Base-by-base conservation (phyloP, 37 sponge, comb jelly and placozoan species). In the Cladorhizidae sp. region DNA sequence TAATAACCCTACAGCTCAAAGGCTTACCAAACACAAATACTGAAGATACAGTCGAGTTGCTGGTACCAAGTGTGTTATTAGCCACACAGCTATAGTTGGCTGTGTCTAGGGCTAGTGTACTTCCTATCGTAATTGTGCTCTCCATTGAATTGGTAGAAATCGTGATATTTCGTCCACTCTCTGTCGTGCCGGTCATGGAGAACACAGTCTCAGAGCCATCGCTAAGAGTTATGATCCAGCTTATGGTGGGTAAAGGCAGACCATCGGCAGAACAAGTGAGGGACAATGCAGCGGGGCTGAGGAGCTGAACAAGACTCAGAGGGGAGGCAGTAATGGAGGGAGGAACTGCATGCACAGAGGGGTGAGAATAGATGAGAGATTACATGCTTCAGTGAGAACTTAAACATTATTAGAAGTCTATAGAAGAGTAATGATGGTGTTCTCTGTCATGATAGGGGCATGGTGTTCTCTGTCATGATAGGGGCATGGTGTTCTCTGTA, bases 31-130 rank as follows among this genome's bases (percentile, higher is more conserved):
- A 78, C 15, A 78, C 67, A 40, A 65, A 59, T 25, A 78, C 79
- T n/a, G n/a, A n/a, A 9, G 22, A 11, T 18, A 65, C 67, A 2
- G 28, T 22, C 1, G 37, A 29, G 52, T 65, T 78, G 26, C 15
- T 25, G 5, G 40, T 67, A 32, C 67, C 79, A 56, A 61, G n/a
- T 45, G 9, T 25, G 39, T 81, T 87, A 18, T 33, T 39, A 20
- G 71, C 88, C 22, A 3, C 32, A 40, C 88, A 87, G 62, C 67
- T 80, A 50, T 76, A 81, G 62, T 67, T 80, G 36, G 74, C 88
- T 68, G 82, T 75, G 77, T 81, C 82, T 50, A 58, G 56, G 15
- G 54, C 50, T 31, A 55, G 36, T 20, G 75, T 64, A 20, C 40
- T 15, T 21, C 32, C 56, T 36, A 81, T 76, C n/a, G 70, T 87